phyloP scores from a whole-genome alignment of 2,113 vertebrate species.

The Eudyptes chrysolophus region DNA sequence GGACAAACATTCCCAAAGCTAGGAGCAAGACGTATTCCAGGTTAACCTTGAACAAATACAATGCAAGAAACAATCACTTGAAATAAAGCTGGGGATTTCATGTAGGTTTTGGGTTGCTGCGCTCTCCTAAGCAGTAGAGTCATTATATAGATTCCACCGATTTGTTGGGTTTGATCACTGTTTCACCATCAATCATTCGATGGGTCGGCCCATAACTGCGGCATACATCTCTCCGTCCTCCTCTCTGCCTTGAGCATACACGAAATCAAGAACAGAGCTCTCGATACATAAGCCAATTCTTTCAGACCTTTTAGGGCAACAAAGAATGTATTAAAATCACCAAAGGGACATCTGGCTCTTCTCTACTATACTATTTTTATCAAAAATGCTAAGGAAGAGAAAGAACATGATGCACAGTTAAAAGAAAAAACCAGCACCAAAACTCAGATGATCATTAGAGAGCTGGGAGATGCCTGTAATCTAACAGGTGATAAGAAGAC shows the following conservation, averaged over 20 bases:
- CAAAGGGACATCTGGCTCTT: constrained; percentile 4
- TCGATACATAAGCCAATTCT: background rate
- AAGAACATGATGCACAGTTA: background rate
- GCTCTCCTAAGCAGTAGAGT: background rate
- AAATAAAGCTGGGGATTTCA: background rate
- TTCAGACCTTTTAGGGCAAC: background rate
- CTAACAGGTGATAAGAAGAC: constrained; percentile 42
- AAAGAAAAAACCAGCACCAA: background rate
- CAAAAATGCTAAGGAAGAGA: constrained; percentile 1
- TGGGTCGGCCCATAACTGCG: background rate
- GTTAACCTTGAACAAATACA: background rate
- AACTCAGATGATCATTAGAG: constrained; percentile 13
- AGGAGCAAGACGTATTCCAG: background rate
- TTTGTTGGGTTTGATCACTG: background rate
- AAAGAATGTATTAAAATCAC: background rate
- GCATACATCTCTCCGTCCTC: background rate
- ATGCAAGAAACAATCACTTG: background rate
- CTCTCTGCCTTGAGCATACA: background rate
- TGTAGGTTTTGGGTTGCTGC: background rate
- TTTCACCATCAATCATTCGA: background rate
- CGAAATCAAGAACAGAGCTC: background rate
- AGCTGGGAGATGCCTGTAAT: constrained; percentile 41
- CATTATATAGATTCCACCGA: background rate
- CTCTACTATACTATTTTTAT: background rate
- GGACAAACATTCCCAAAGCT: background rate